Conservation (phyloP, 2,888 invertebrate species). For the Podabrus alpinus region DNA sequence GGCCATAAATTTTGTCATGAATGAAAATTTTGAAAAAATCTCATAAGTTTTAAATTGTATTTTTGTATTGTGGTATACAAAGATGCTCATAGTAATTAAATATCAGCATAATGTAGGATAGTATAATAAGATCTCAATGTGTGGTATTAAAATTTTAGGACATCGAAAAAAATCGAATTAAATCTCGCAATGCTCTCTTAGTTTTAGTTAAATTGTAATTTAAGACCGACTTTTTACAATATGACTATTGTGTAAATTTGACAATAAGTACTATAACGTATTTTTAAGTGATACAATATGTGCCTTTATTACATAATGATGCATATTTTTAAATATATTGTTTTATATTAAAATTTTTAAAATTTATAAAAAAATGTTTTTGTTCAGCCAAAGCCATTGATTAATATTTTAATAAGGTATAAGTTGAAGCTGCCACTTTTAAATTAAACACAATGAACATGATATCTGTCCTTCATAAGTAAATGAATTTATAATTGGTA, state of each 20-base stretch:
- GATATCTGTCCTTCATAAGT: too few relatives aligned
- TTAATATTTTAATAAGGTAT: too few relatives aligned
- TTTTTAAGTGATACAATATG: neutral
- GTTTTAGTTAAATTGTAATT: neutral
- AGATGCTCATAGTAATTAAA: neutral
- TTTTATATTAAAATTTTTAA: neutral
- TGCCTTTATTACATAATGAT: neutral
- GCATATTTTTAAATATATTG: neutral
- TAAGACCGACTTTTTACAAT: neutral
- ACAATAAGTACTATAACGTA: neutral
- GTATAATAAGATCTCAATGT: neutral
- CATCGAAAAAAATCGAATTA: neutral
- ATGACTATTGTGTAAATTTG: neutral
- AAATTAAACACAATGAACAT: too few relatives aligned
- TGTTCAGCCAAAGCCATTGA: too few relatives aligned
- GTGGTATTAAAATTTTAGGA: neutral
- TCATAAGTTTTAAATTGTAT: neutral
- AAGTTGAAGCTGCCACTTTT: too few relatives aligned
- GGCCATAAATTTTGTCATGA: too few relatives aligned
- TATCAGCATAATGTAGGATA: neutral
- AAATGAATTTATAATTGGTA: too few relatives aligned
- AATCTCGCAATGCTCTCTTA: neutral
- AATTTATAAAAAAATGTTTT: neutral
- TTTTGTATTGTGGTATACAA: neutral
- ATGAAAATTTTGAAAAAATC: neutral